Evolutionary conservation across 2,797 vertebrate genomes (phyloP), one percentile per base, ranked within the genome.

Genomic region (Momotus momota): DNA sequence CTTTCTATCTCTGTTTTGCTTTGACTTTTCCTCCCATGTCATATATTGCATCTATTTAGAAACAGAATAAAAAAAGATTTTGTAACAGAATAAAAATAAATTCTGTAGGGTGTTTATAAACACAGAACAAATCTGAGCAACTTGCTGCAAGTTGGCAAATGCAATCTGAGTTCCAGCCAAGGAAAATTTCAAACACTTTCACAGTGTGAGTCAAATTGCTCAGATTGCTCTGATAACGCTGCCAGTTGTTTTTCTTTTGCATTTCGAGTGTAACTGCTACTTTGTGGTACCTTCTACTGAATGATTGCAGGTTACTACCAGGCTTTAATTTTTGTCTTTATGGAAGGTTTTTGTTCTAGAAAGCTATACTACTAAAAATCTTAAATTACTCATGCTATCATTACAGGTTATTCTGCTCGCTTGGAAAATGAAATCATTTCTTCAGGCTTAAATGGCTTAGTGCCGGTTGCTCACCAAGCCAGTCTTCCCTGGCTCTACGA

Each of bases 41-140:
- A 41, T 66, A 66, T 35, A 38, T 14, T 31, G 8, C 58, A 20
- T 19, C 41, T 90, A 51, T 64, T 57, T 75, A 86, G 70, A 79
- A 92, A 84, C 2, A 48, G 20, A 84, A 64, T 66, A 77, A 81
- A 94, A 94, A 45, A 65, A 81, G 35, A 33, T 41, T 81, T 84
- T 81, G 60, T 79, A 1, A 49, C 1, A 1, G 14, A 82, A 78
- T 60, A 90, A 83, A 92, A 83, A 90, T 60, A 57, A 86, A 45
- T 55, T 93, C 45, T 72, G 22, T 35, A 70, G n/a, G 35, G 26
- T 89, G 45, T 93, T 96, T 96, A 77, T 48, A 95, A 95, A 89
- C 82, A 93, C 27, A 80, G 49, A 88, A 21, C 6, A 89, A 87
- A 94, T 74, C 65, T 61, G 43, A 94, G 46, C 23, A 81, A 93